A percentile compares a stretch with the other conserved stretches of the same genome.
Evolutionary conservation across 2,888 invertebrate genomes (phyloP).

Genomic region (Alitta virens): DNA sequence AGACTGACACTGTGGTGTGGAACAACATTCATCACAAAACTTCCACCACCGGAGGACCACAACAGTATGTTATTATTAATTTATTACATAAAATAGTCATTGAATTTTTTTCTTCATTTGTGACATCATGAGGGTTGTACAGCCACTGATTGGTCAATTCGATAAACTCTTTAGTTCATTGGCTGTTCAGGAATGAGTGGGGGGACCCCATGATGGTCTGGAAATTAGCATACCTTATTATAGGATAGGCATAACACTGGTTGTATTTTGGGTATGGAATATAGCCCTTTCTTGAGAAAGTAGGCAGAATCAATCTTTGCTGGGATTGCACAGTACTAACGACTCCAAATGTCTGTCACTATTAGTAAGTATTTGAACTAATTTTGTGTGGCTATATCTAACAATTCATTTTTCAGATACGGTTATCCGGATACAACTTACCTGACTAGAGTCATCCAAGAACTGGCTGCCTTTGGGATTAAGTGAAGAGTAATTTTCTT

Average conservation of each 20-base stretch:
- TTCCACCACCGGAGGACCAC: conserved; percentile 34
- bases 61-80: conserved; percentile 28
- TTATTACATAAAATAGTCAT: no score
- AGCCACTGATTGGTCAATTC: no score
- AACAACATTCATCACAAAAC: conserved; percentile 49
- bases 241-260: no score
- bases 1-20: conserved; percentile 37
- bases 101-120: no score
- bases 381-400: background rate
- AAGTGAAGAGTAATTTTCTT: conserved; percentile 18
- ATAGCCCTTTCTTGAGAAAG: no score
- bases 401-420: conserved; percentile 31
- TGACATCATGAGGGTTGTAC: background rate
- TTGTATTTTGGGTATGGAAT: no score
- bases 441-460: conserved; percentile 38
- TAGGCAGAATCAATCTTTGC: no score
- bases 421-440: conserved; percentile 46
- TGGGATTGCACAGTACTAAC: no score
- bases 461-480: conserved; percentile 43
- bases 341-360: background rate
- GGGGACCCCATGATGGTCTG: no score
- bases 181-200: no score
- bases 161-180: no score
- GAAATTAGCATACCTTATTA: no score
- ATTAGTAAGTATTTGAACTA: background rate